Evolutionary conservation across 2,888 invertebrate genomes (phyloP).

Genomic region (Dryobota labecula): DNA sequence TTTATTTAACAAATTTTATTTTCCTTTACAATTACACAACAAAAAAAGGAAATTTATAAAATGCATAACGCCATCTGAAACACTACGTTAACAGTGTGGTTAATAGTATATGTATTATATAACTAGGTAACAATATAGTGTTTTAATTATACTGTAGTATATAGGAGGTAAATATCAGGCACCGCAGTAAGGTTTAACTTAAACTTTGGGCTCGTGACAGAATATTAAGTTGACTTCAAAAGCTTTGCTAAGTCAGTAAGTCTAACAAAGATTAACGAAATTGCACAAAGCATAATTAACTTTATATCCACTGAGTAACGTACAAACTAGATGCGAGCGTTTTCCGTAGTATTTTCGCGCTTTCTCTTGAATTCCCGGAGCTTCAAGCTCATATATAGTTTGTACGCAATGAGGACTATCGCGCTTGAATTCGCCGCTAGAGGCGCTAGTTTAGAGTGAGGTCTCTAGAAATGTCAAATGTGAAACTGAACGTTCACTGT

Average conservation of each 20-base stretch:
- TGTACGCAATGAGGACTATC: no score
- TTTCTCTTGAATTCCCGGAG: neutral
- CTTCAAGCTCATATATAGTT: neutral
- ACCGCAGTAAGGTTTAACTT: neutral
- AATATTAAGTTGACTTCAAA: neutral
- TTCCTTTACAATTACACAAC: constrained; percentile 77
- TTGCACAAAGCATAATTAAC: neutral
- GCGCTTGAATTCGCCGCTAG: no score
- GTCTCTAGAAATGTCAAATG: no score
- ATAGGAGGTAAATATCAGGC: constrained; percentile 3
- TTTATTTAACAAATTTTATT: constrained; percentile 77
- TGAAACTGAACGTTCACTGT: no score
- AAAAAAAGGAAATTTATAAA: constrained; percentile 82
- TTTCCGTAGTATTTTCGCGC: neutral
- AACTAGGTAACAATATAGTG: constrained; percentile 68
- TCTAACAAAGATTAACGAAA: neutral
- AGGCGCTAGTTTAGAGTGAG: no score
- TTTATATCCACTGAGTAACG: neutral
- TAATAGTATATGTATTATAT: constrained; percentile 62
- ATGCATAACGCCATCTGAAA: constrained; percentile 85
- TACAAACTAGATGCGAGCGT: neutral
- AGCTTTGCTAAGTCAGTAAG: neutral
- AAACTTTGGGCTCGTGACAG: neutral
- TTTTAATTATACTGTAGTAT: constrained; percentile 18
- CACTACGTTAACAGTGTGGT: constrained; percentile 70